Base-by-base conservation (phyloP, 1,140 invertebrate species). In the Oreohelix idahoensis region DNA sequence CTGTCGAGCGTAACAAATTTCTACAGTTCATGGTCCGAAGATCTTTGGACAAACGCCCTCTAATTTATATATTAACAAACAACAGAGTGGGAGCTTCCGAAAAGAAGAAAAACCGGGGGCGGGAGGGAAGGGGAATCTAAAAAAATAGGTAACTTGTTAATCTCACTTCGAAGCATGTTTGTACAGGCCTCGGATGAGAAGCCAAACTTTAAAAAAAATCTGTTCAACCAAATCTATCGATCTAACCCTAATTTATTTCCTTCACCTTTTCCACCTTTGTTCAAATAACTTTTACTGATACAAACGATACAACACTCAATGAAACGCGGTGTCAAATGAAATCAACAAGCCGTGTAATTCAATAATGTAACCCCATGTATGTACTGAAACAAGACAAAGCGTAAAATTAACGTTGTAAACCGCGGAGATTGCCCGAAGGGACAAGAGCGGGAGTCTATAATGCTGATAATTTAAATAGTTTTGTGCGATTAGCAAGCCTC, bases 351-450 rank as follows among this genome's bases (percentile, higher is more conserved):
- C 63, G 63, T 29, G 63, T 66, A 66, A 66, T 66, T 32, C 63
- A 66, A 66, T 66, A 66, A 66, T 66, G 8, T 66, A 66, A 58
- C 63, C 63, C 29, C 63, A 35, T 2, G 63, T 32, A 11, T 32
- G n/a, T 32, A 66, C 63, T 66, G 2, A 32, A 29, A 66, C 29
- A 32, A 32, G 63, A 66, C 63, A 66, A 66, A 32, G n/a, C 5
- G 29, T n/a, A 8, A 66, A 66, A 66, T 66, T 66, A 66, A 66
- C n/a, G 63, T 66, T 66, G 53, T 66, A 66, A 66, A 66, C 63
- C 63, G 63, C 63, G 1, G 11, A 2, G 29, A 17, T 17, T 32
- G 63, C 63, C 29, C 5, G n/a, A 29, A 29, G 63, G n/a, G 63
- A 66, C n/a, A 32, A 29, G n/a, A 32, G n/a, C 23, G 2, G 1